Evolutionary conservation across 2,113 vertebrate species (phyloP).

Genomic region (Okapia johnstoni): DNA sequence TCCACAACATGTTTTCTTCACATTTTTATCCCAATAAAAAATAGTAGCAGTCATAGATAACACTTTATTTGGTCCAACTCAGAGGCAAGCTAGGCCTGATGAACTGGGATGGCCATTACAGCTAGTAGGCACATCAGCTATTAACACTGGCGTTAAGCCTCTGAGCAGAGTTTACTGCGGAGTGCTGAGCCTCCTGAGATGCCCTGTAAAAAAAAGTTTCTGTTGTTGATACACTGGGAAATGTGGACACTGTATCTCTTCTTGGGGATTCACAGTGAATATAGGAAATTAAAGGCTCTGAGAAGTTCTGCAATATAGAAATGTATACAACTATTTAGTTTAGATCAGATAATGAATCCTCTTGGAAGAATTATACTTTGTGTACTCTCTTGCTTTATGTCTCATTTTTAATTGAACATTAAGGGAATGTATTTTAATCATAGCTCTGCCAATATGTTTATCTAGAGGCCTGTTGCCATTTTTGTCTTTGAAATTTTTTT

Average conservation of each 20-base stretch:
- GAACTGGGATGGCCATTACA: not conserved
- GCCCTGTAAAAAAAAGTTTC: not conserved
- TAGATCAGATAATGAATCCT: not conserved
- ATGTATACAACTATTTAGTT: not conserved
- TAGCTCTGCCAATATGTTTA: not conserved
- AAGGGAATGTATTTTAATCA: not conserved
- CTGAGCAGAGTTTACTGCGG: not conserved
- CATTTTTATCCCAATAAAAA: not conserved
- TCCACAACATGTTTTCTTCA: not conserved
- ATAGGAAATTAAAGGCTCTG: not conserved
- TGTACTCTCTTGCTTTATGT: not conserved
- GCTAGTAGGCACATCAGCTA: not conserved
- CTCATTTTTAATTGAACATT: not conserved
- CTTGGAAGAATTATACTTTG: not conserved
- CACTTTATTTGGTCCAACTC: not conserved
- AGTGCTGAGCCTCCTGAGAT: not conserved
- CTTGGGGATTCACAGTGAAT: not conserved
- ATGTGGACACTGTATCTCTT: not conserved
- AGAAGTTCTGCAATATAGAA: not conserved
- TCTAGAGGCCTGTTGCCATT: not conserved
- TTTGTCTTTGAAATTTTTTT: not conserved
- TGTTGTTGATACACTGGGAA: not conserved
- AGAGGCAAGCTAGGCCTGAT: not conserved
- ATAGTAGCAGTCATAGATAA: not conserved
- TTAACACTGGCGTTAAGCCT: not conserved